phyloP scores from a whole-genome alignment of 2,888 invertebrate species.

The Pseudococcus longispinus region DNA sequence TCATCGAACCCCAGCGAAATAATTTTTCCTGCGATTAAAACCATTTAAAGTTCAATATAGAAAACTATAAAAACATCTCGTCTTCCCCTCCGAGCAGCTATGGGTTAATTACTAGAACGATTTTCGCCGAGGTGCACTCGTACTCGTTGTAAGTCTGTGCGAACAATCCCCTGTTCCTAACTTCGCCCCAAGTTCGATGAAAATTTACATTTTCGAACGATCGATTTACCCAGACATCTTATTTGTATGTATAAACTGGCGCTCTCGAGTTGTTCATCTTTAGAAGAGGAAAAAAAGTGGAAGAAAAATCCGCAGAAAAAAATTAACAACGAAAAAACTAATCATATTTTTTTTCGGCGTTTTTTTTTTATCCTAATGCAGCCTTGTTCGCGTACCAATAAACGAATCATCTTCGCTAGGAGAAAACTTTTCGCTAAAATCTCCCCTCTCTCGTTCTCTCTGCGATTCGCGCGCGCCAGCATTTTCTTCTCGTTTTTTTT shows the following conservation, averaged over 20 bases:
- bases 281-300: neutral
- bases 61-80: neutral
- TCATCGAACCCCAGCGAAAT: neutral
- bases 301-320: neutral
- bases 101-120: neutral
- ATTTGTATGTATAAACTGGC: slow-evolving; percentile 32
- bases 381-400: slow-evolving; percentile 18
- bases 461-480: slow-evolving; percentile 5
- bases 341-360: slow-evolving; percentile 13
- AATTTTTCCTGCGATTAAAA: neutral
- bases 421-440: slow-evolving; percentile 7
- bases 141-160: neutral
- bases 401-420: slow-evolving; percentile 15
- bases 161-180: neutral
- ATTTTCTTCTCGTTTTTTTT: neutral
- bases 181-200: neutral
- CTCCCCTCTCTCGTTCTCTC: neutral
- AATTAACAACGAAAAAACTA: slow-evolving; percentile 42
- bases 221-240: slow-evolving; percentile 26
- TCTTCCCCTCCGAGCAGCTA: neutral
- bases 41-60: neutral
- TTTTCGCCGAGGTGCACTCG: neutral
- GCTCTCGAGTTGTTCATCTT: neutral
- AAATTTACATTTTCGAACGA: slow-evolving; percentile 36
- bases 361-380: neutral